Base-by-base conservation (phyloP, 1,140 invertebrate species). In the Doryteuthis pealeii region DNA sequence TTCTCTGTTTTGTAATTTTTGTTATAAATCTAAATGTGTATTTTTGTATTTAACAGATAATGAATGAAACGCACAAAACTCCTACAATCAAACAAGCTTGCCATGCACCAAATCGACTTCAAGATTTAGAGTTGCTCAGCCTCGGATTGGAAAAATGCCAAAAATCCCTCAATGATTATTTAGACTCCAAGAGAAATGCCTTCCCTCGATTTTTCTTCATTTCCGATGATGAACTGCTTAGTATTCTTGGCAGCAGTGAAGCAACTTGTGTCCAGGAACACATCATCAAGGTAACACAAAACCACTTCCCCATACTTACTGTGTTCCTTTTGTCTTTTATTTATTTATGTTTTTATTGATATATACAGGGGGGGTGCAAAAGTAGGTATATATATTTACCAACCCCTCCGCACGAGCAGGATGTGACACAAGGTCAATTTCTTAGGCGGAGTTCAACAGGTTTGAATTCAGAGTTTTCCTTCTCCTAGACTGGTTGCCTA, bases 191-290 rank as follows among this genome's bases (percentile, higher is more conserved):
- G 87, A 89, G 95, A 76, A 91, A 93, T 75, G 90, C 94, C 71
- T 97, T 96, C 84, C 94, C 95, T 40, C 87, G 96, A 79, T 97
- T 97, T 87, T 96, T 93, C 88, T 97, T 97, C 85, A 93, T 97
- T 78, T 96, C 95, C 10, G 95, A 96, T 75, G 95, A 96, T 84
- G 96, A 97, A 87, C 85, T 97, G 72, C 89, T 97, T 15, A 93
- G 93, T 43, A 95, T 97, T 79, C 89, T 97, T n/a, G 95, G 95
- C 33, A 95, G 92, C 81, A 94, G 91, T 79, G 91, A 94, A 75
- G 91, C 92, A 28, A 89, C 89, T 70, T 92, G 92, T 83, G 93
- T 96, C 22, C 95, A 97, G 87, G 93, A 95, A 82, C 94, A 97
- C 82, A 94, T 96, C 90, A 94, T 95, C 67, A 97, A 97, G 91